Evolutionary conservation across 2,113 vertebrate genomes (phyloP).

Genomic region (Oplegnathus fasciatus): DNA sequence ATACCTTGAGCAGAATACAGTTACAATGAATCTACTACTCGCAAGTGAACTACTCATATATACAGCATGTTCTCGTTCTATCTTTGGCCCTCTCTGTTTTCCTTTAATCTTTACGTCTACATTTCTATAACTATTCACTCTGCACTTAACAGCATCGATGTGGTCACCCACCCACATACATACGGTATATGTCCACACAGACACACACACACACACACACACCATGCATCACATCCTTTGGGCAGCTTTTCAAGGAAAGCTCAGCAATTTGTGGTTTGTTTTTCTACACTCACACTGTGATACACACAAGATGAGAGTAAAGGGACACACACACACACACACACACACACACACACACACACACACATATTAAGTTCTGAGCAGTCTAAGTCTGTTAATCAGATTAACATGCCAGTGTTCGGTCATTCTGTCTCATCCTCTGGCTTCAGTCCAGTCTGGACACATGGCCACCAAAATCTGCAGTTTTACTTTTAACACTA

Average conservation of each 20-base stretch:
- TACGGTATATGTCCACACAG: background rate
- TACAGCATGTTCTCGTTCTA: background rate
- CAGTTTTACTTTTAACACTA: background rate
- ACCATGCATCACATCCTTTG: background rate
- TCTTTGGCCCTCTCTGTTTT: background rate
- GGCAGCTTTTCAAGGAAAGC: conserved; percentile 8
- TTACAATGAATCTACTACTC: background rate
- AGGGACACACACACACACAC: background rate
- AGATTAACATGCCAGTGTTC: conserved; percentile 29
- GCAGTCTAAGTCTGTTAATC: conserved; percentile 41
- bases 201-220: conserved; percentile 2
- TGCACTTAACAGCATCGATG: conserved; percentile 14
- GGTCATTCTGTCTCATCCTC: background rate
- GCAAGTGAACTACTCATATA: background rate
- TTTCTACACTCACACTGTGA: background rate
- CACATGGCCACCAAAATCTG: background rate
- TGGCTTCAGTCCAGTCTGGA: conserved; percentile 16
- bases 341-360: conserved; percentile 1
- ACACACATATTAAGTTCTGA: background rate
- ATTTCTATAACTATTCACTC: conserved; percentile 12
- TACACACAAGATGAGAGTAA: background rate
- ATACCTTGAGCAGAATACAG: conserved; percentile 1
- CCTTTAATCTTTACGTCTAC: conserved; percentile 25
- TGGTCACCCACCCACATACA: conserved; percentile 24
- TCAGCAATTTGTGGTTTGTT: conserved; percentile 22